Evolutionary conservation across 2,888 invertebrate species (phyloP).

Genomic region (Kuschelorhynchus macadamiae): DNA sequence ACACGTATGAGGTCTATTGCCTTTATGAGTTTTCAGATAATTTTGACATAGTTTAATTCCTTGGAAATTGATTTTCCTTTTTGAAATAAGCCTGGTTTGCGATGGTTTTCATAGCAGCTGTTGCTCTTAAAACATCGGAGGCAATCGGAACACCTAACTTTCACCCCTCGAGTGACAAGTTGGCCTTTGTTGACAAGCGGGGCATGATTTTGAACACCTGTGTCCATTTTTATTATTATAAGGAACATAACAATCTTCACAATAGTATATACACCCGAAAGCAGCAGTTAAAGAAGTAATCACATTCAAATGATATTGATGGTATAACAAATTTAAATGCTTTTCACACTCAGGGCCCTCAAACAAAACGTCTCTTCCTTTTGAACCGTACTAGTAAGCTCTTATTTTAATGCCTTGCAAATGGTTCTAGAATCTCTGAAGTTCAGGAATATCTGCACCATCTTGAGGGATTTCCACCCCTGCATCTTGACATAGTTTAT

Average conservation of each 20-base stretch:
- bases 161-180: background rate
- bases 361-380: background rate
- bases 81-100: background rate
- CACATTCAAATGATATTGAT: slow-evolving; percentile 53
- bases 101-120: background rate
- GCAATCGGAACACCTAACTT: slow-evolving; percentile 35
- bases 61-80: background rate
- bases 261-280: slow-evolving; percentile 54
- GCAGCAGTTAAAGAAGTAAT: slow-evolving; percentile 53
- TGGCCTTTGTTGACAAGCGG: background rate
- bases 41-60: background rate
- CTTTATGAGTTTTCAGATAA: background rate
- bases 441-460: slow-evolving; percentile 35
- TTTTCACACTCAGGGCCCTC: background rate
- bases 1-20: too few relatives aligned
- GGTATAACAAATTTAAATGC: slow-evolving; percentile 52
- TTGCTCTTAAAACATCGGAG: slow-evolving; percentile 28
- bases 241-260: slow-evolving; percentile 52
- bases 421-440: slow-evolving; percentile 37
- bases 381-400: slow-evolving; percentile 31
- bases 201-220: slow-evolving; percentile 3
- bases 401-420: slow-evolving; percentile 25
- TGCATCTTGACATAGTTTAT: background rate
- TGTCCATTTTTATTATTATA: slow-evolving; percentile 38
- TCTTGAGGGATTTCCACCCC: slow-evolving; percentile 5